Evolutionary conservation across 2,888 invertebrate species (phyloP), one percentile per base, ranked within the genome.

Genomic region (Drosophila rellima): DNA sequence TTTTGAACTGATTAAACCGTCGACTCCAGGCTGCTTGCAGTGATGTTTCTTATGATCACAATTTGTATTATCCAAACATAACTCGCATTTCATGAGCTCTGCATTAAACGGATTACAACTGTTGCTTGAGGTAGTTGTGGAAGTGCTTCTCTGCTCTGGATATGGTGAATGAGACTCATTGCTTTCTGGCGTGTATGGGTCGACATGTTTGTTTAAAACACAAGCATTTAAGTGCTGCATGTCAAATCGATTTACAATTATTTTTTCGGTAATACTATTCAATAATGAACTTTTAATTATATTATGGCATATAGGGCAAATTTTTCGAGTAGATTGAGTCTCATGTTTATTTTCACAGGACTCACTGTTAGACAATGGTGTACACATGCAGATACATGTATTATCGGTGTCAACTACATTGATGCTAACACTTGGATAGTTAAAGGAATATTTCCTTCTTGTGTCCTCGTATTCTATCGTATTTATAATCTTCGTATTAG

Each of bases 131-230:
- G 78, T 82, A 44, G 81, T 80, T 40, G 76, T 80, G 35, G 74
- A 78, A 20, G 70, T 79, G 64, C 80, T 82, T 23, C 73, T 91
- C 0, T 91, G 48, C 51, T 93, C 94, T 0, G 94, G 93, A 69
- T 94, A 93, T 0, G 96, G 96, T 45, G 96, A 95, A 82, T 95
- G 96, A 20, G 96, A 96, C 85, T 96, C 96, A 74, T 95, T 94
- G 91, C 96, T 96, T 87, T 96, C 96, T n/a, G 96, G 96, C 0
- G 96, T 96, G 83, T 96, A 96, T 0, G 96, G 96, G 81, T 96
- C 96, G 55, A 80, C 57, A 29, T 76, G 72, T 2, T 39, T 29
- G 17, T 74, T 77, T 67, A 91, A 85, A 51, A 86, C 81, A 65
- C 81, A 80, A 17, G 91, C 90, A 64, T 83, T 91, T 0, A 95